These are phyloP conservation scores for Paraescarpia echinospica DNA, from an alignment of 1,140 invertebrate species.

Conservation along the genomic window DNA sequence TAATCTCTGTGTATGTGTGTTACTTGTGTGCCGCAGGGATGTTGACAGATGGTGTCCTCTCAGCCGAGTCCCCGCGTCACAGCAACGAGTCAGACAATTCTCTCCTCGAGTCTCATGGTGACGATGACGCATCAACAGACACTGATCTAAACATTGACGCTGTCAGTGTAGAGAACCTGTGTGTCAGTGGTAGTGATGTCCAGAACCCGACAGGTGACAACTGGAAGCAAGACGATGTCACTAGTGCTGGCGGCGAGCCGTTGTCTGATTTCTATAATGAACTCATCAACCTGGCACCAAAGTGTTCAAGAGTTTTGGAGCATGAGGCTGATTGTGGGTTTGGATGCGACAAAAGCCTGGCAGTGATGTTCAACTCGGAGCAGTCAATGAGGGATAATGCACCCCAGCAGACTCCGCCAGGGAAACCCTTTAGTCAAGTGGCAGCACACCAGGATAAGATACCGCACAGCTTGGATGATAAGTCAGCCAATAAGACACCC, in stretches of 20 bases:
- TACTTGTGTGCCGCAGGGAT: not conserved
- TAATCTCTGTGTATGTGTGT: not conserved
- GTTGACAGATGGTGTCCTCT: not conserved
- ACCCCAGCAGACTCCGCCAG: not conserved
- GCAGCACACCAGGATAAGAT: not conserved
- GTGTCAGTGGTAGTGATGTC: not conserved
- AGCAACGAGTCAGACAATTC: not conserved
- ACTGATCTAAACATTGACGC: not conserved
- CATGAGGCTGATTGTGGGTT: not conserved
- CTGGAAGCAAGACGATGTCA: not conserved
- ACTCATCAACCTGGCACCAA: not conserved
- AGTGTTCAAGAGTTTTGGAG: not conserved
- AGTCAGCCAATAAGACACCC: not conserved
- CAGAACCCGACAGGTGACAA: not conserved
- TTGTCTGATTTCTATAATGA: not conserved
- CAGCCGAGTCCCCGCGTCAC: not conserved
- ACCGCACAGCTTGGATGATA: not conserved
- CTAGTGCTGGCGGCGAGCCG: not conserved
- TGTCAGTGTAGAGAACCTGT: not conserved
- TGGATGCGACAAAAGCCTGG: not conserved
- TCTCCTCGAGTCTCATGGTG: not conserved
- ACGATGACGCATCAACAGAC: not conserved
- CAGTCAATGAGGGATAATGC: not conserved
- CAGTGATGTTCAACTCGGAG: not conserved
- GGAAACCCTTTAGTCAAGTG: not conserved